A percentile compares a stretch with the other conserved stretches of the same genome.
These are phyloP conservation scores for Meganola albula DNA, from an alignment of 2,888 invertebrate genomes.

Conservation along the genomic window DNA sequence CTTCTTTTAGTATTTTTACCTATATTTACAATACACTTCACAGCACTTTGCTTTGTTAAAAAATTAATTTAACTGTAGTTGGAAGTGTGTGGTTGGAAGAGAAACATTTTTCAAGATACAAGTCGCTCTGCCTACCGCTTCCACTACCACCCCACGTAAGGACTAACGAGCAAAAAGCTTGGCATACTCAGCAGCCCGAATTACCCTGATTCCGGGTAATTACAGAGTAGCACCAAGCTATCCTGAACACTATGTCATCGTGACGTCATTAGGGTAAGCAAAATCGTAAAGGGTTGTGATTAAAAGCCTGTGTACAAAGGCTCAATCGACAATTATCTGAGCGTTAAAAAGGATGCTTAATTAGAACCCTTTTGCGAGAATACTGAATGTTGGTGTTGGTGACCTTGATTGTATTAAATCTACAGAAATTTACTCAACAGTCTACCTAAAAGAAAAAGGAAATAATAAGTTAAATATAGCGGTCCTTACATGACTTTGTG, in stretches of 20 bases:
- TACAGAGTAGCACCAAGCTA: constrained; percentile 56
- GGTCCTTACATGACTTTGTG: too few relatives aligned
- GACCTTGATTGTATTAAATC: neutral
- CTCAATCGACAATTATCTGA: constrained; percentile 33
- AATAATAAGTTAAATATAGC: too few relatives aligned
- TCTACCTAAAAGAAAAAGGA: too few relatives aligned
- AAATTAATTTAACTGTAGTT: too few relatives aligned
- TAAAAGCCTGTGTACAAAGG: constrained; percentile 32
- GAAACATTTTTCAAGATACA: too few relatives aligned
- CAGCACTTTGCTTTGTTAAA: too few relatives aligned
- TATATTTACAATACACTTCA: too few relatives aligned
- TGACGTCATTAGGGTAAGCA: constrained; percentile 71
- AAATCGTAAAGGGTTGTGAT: constrained; percentile 49
- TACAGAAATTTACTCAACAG: too few relatives aligned
- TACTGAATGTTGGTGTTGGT: constrained; percentile 3
- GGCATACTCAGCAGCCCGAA: constrained; percentile 56
- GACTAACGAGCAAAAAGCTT: constrained; percentile 68
- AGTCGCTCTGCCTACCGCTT: constrained; percentile 11
- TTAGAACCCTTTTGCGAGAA: constrained; percentile 20
- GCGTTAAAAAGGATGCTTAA: constrained; percentile 29
- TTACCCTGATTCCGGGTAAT: constrained; percentile 72
- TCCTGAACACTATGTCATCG: constrained; percentile 67
- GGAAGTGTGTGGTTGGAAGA: too few relatives aligned
- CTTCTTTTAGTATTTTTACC: too few relatives aligned
- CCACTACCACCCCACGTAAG: constrained; percentile 18